phyloP scores from a whole-genome alignment of 2,797 vertebrate species.

The Clarias platycephalus region DNA sequence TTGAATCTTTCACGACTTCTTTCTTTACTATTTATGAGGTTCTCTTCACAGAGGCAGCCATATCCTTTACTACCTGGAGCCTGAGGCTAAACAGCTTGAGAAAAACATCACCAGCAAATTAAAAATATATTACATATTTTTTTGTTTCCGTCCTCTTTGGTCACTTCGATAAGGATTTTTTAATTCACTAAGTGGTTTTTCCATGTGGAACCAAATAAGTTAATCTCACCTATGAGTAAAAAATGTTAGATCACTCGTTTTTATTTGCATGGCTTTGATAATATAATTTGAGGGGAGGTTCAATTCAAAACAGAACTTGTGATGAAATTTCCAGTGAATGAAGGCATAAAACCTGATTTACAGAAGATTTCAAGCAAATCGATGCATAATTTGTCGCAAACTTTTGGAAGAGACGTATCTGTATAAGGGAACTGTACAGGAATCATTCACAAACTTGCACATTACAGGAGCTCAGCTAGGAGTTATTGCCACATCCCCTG shows the following conservation, averaged over 20 bases:
- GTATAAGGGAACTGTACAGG: too few species aligned
- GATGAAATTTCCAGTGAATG: too few species aligned
- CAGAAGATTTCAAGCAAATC: too few species aligned
- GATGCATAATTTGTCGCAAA: too few species aligned
- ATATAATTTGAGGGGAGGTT: neutral
- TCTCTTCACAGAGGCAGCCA: constrained; percentile 37
- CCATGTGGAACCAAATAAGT: constrained; percentile 36
- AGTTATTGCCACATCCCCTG: too few species aligned
- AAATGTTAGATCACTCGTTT: constrained; percentile 21
- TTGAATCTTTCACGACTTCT: constrained; percentile 47
- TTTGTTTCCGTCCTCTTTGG: constrained; percentile 23
- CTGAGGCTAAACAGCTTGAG: constrained; percentile 32
- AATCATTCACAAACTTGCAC: too few species aligned
- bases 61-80: constrained; percentile 34
- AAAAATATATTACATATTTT: constrained; percentile 42
- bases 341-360: too few species aligned
- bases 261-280: neutral
- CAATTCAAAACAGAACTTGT: too few species aligned
- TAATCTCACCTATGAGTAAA: constrained; percentile 32
- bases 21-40: constrained; percentile 39
- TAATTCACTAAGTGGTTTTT: constrained; percentile 19
- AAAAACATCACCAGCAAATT: constrained; percentile 35
- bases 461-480: too few species aligned
- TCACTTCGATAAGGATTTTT: constrained; percentile 33
- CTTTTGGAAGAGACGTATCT: too few species aligned